A percentile compares a stretch with the other conserved stretches of the same genome.
phyloP scores from a whole-genome alignment of 2,888 invertebrate species.

The Athalia cordata region DNA sequence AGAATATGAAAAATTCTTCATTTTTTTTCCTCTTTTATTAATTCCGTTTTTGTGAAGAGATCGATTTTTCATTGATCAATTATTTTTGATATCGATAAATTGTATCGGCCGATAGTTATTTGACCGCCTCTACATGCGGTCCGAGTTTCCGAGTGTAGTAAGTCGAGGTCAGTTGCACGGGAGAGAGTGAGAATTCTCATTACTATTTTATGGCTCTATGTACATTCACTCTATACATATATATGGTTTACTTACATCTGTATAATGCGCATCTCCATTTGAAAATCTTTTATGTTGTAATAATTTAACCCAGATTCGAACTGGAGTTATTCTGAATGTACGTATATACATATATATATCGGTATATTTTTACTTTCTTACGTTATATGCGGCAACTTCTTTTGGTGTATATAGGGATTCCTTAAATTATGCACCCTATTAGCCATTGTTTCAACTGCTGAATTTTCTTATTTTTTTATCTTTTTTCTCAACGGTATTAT shows the following conservation, averaged over 20 bases:
- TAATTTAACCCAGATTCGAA: slow-evolving; percentile 36
- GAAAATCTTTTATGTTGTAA: slow-evolving; percentile 37
- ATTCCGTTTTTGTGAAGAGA: too few relatives aligned
- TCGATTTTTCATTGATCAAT: too few relatives aligned
- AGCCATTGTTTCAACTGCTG: slow-evolving; percentile 20
- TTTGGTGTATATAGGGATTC: not conserved
- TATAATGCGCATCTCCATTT: slow-evolving; percentile 32
- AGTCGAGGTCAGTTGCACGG: slow-evolving; percentile 30
- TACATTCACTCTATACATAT: too few relatives aligned
- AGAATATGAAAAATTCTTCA: not conserved
- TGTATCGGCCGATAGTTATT: not conserved
- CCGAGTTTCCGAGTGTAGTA: slow-evolving; percentile 3
- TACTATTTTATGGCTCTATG: too few relatives aligned
- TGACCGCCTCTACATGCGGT: not conserved
- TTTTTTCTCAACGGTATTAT: too few relatives aligned
- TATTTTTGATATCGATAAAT: not conserved
- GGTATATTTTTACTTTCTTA: too few relatives aligned
- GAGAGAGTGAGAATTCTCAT: slow-evolving; percentile 17
- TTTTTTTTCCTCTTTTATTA: not conserved
- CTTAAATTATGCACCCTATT: too few relatives aligned
- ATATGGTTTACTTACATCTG: too few relatives aligned
- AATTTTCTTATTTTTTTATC: too few relatives aligned
- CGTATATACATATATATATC: too few relatives aligned
- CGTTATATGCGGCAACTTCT: not conserved
- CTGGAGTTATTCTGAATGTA: not conserved